These are phyloP conservation scores for Nibea albiflora DNA, from an alignment of 2,113 vertebrate species.

Conservation along the genomic window DNA sequence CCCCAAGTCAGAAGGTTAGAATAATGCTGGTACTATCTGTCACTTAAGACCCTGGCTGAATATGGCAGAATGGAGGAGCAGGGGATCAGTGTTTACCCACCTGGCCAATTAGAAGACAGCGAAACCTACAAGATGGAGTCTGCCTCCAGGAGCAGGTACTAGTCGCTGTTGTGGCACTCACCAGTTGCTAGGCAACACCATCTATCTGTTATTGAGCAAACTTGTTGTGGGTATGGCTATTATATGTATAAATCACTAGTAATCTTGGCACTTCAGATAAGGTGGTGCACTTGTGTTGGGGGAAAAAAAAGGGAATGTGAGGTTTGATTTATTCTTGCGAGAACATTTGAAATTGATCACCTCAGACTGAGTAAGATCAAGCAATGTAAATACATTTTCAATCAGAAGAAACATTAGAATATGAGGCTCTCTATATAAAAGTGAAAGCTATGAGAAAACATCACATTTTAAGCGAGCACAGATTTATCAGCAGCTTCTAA, in stretches of 20 bases:
- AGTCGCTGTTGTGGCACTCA: slow-evolving; percentile 75
- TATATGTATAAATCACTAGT: slow-evolving; percentile 78
- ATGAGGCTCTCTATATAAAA: slow-evolving; percentile 25
- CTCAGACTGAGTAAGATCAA: slow-evolving; percentile 25
- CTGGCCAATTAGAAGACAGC: slow-evolving; percentile 83
- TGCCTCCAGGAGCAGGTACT: slow-evolving; percentile 80
- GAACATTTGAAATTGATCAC: slow-evolving; percentile 47
- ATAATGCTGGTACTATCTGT: slow-evolving; percentile 69
- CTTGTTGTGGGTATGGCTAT: slow-evolving; percentile 77
- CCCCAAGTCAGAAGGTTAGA: slow-evolving; percentile 67
- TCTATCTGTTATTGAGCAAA: slow-evolving; percentile 83
- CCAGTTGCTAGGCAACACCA: slow-evolving; percentile 87
- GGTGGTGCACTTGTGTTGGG: slow-evolving; percentile 20
- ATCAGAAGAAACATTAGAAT: slow-evolving; percentile 38
- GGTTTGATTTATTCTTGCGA: slow-evolving; percentile 44
- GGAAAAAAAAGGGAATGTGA: not conserved
- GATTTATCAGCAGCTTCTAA: slow-evolving; percentile 64
- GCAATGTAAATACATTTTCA: slow-evolving; percentile 56
- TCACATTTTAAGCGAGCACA: slow-evolving; percentile 43
- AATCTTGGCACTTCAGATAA: slow-evolving; percentile 67
- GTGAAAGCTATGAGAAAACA: slow-evolving; percentile 36
- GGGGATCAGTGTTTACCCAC: slow-evolving; percentile 79
- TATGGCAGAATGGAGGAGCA: slow-evolving; percentile 65
- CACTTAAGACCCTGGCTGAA: slow-evolving; percentile 77
- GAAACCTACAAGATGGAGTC: slow-evolving; percentile 80